phyloP scores from a whole-genome alignment of 2,888 invertebrate genomes.

The Macrosoma leucophasiata region DNA sequence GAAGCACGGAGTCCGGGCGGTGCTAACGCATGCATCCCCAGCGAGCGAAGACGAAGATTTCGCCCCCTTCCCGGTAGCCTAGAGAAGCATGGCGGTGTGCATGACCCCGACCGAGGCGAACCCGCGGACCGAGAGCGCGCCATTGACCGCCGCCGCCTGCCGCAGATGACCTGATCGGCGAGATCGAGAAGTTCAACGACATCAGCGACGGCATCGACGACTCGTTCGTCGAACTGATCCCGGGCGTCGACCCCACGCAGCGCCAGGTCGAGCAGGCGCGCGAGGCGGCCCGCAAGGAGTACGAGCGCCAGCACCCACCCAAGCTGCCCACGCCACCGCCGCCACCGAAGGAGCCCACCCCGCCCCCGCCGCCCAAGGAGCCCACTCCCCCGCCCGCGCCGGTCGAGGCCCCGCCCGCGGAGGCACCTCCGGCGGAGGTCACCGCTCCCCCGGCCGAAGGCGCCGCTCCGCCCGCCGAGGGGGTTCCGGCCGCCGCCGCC shows the following conservation, averaged over 20 bases:
- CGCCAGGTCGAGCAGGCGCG: slow-evolving; percentile 45
- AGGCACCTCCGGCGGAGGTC: slow-evolving; percentile 15
- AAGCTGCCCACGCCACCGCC: slow-evolving; percentile 32
- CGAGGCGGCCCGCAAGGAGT: slow-evolving; percentile 32
- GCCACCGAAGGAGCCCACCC: slow-evolving; percentile 30
- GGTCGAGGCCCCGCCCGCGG: slow-evolving; percentile 9
- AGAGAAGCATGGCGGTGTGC: slow-evolving; percentile 20
- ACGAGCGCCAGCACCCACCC: slow-evolving; percentile 38
- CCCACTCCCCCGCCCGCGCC: slow-evolving; percentile 7
- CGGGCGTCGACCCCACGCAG: slow-evolving; percentile 69
- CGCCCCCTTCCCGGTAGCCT: slow-evolving; percentile 6
- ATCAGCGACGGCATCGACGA: slow-evolving; percentile 95
- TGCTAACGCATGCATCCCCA: slow-evolving; percentile 31
- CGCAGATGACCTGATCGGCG: slow-evolving; percentile 89
- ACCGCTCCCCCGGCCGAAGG: slow-evolving; percentile 18
- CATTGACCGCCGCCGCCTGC: slow-evolving; percentile 36
- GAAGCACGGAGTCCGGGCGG: slow-evolving; percentile 42
- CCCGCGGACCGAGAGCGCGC: slow-evolving; percentile 24
- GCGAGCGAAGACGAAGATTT: slow-evolving; percentile 14
- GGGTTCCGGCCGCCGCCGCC: slow-evolving; percentile 11
- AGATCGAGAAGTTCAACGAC: slow-evolving; percentile 94
- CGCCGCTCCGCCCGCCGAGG: slow-evolving; percentile 17
- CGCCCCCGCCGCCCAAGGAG: slow-evolving; percentile 25
- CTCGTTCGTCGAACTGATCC: slow-evolving; percentile 90
- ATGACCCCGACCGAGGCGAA: slow-evolving; percentile 2